phyloP scores from a whole-genome alignment of 2,113 vertebrate species.

The Pedetes capensis region DNA sequence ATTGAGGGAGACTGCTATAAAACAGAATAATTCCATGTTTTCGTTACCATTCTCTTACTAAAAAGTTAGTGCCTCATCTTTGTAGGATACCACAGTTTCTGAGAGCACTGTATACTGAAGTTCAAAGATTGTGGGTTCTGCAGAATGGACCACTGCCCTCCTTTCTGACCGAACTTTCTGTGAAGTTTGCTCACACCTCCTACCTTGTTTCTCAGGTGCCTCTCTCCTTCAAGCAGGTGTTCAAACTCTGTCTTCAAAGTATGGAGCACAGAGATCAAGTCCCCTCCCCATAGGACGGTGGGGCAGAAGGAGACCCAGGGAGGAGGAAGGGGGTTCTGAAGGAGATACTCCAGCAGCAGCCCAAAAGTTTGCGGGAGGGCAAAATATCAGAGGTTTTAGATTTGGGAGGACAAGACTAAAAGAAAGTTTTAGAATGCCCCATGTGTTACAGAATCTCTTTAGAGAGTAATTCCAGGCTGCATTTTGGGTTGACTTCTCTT shows the following conservation, averaged over 20 bases:
- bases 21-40: slow-evolving; percentile 62
- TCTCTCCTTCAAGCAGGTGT: not conserved
- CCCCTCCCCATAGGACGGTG: not conserved
- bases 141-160: not conserved
- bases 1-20: not conserved
- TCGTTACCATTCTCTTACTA: slow-evolving; percentile 71
- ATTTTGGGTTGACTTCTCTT: not conserved
- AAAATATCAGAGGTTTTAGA: no score
- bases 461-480: no score
- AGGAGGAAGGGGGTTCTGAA: not conserved
- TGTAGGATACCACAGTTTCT: slow-evolving; percentile 49
- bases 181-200: not conserved
- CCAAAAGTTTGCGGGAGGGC: not conserved
- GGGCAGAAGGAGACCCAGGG: not conserved
- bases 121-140: not conserved
- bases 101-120: not conserved
- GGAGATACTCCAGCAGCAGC: not conserved
- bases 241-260: not conserved
- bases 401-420: not conserved
- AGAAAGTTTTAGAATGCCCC: not conserved
- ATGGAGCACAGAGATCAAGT: not conserved
- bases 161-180: not conserved
- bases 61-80: slow-evolving; percentile 69
- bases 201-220: no score
- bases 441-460: fast-evolving